Conservation (phyloP, 2,113 vertebrate genomes). For the Rhea americana region DNA sequence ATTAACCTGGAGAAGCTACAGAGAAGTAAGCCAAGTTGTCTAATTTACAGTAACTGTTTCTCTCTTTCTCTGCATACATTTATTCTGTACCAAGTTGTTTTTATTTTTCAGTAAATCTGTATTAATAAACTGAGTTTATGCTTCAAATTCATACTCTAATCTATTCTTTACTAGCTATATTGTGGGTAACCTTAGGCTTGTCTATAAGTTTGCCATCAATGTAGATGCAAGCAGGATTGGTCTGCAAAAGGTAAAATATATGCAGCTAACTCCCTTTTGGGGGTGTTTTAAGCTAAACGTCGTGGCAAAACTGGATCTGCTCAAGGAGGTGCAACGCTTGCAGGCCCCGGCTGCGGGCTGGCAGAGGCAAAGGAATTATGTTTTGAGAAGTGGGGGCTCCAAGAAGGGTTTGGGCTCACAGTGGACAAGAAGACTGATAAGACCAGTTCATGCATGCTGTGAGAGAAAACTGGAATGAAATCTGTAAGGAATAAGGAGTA, state of each 20-base stretch:
- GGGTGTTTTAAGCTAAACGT: background rate
- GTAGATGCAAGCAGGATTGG: background rate
- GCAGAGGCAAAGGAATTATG: background rate
- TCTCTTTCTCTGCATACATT: background rate
- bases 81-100: background rate
- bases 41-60: background rate
- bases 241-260: background rate
- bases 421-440: background rate
- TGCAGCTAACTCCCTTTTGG: fast-evolving
- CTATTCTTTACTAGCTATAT: background rate
- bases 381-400: no score
- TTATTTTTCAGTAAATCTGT: background rate
- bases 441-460: no score
- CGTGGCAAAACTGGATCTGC: background rate
- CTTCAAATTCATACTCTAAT: fast-evolving
- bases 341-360: fast-evolving
- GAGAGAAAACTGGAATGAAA: no score
- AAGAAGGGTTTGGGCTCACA: background rate
- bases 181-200: background rate
- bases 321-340: background rate
- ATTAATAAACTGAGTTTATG: fast-evolving
- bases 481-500: background rate
- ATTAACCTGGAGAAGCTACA: background rate
- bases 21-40: background rate
- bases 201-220: background rate